Percentiles rank a stretch among this genome's conserved stretches.
Conservation (phyloP, 2,113 vertebrate genomes). For the Nycticebus coucang region DNA sequence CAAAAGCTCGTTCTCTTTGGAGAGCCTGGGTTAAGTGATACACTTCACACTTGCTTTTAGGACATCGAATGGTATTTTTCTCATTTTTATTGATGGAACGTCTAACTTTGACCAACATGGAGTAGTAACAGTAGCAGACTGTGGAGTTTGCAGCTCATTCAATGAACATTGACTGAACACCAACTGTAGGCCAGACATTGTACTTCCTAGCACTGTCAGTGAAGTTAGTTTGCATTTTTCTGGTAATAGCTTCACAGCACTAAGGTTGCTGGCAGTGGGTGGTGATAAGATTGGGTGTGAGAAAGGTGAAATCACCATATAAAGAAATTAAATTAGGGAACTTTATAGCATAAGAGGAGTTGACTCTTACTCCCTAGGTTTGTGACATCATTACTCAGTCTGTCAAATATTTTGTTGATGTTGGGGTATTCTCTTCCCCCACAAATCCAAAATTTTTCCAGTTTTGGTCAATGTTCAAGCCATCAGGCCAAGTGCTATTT, state of each 20-base stretch:
- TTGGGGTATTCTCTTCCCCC: constrained; percentile 9
- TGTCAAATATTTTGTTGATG: background rate
- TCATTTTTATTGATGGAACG: background rate
- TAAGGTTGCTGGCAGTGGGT: background rate
- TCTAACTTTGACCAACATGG: background rate
- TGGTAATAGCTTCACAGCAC: background rate
- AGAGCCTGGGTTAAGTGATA: background rate
- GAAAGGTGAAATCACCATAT: background rate
- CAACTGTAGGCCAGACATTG: background rate
- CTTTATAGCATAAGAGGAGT: background rate
- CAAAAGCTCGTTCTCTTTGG: background rate
- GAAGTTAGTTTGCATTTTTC: background rate
- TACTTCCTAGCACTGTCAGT: background rate
- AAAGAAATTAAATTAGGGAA: constrained; percentile 50
- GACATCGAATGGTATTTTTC: background rate
- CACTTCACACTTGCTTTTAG: background rate
- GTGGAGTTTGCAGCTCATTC: background rate
- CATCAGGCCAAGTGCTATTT: constrained; percentile 52
- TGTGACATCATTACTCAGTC: constrained; percentile 37
- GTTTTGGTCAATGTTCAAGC: constrained; percentile 40
- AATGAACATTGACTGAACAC: background rate
- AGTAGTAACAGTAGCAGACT: background rate
- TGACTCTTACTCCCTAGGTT: background rate
- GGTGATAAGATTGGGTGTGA: background rate
- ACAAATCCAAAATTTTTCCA: constrained; percentile 66